Base-by-base conservation (phyloP, 2,113 vertebrate species). In the Turdus rufiventris region DNA sequence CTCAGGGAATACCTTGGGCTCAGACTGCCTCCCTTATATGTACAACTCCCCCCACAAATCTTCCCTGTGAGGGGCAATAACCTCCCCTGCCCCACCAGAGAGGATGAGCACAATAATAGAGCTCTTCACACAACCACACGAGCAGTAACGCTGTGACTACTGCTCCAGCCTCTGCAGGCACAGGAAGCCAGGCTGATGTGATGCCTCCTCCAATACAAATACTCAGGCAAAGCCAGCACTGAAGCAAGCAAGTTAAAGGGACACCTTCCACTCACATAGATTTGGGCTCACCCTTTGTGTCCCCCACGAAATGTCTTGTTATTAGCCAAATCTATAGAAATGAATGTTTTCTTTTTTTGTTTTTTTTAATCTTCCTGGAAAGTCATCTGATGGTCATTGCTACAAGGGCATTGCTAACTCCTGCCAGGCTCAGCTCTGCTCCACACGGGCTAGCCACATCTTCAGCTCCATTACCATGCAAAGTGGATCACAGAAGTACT, bases 171-270 rank as follows among this genome's bases (percentile, higher is more conserved):
- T 34, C 24, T 15, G 54, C 0, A 0, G 34, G 58, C 6, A 1
- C n/a, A 54, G 58, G 42, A 38, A 54, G 31, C 1, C 2, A 81
- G 70, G 33, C 79, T 2, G 3, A 17, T 0, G 0, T 1, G 17
- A 12, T 2, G 12, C 26, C 70, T 25, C n/a, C 26, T 16, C 70
- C 40, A 29, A 1, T 0, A 4, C 11, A 38, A 43, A 19, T 2
- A 19, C 8, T 76, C 33, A 24, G n/a, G 42, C 36, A 92, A 48
- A 67, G 47, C 23, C 76, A 40, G 28, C 45, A n/a, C 0, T 1
- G 3, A 33, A 45, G 62, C 3, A 12, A 58, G 43, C 10, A 19
- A 58, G 25, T 8, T 63, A 26, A 84, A 73, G 26, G 23, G 10
- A 29, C n/a, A 2, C 2, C 2, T 38, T 86, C 26, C 38, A 14